Base-by-base conservation (phyloP, 2,113 vertebrate genomes). In the Poeciliopsis turrubarensis region DNA sequence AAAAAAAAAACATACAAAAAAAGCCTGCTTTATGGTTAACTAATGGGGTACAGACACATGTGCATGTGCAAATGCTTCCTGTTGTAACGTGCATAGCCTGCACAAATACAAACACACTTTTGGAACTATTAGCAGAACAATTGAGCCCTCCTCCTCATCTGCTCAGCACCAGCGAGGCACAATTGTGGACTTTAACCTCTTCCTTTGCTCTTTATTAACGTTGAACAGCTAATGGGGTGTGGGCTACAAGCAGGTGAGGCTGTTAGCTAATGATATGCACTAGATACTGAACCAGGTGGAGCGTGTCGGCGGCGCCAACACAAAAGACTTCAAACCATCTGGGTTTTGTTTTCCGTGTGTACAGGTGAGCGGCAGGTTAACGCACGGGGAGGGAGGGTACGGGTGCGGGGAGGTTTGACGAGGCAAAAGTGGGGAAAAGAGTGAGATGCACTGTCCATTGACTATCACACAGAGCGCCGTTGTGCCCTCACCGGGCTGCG, bases 381-480 rank as follows among this genome's bases (percentile, higher is more conserved):
- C 2, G 14, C 65, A 65, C 65, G 73, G 54, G 63, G 77, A 77
- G 47, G 61, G 78, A 86, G 81, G 70, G 79, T 72, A 65, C 17
- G 70, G 67, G 72, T 57, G 26, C 44, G 74, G 84, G 37, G 57
- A 66, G 77, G 69, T 80, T 82, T 84, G 86, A 81, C 73, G 88
- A 81, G 79, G 78, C 65, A 65, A 80, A 71, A 75, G 72, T 77
- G 70, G 78, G 44, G 82, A 88, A 83, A 86, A 84, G 87, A 83
- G 80, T 79, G 81, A 88, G 91, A 93, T 94, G 90, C 88, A 85
- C 89, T 83, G 88, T 91, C 88, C 82, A 84, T 84, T 90, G 85
- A 90, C 89, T 82, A 74, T 77, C 82, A 80, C 86, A 94, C 89
- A 90, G 89, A 88, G 87, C 91, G 85, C 94, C 91, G 87, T 94